Base-by-base conservation (phyloP, 2,888 invertebrate genomes). In the Schizotus pectinicornis region DNA sequence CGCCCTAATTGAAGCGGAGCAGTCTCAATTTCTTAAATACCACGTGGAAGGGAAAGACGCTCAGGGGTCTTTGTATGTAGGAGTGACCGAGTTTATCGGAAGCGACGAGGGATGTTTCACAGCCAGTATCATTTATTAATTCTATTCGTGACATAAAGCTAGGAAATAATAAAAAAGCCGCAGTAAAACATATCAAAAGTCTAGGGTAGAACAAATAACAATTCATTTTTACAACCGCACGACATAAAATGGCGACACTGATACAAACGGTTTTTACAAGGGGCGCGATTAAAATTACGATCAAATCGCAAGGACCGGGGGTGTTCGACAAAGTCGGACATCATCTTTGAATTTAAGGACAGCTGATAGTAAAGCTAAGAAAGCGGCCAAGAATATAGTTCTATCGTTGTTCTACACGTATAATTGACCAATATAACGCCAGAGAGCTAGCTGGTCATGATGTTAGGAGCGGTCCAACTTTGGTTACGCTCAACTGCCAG, bases 111-210 rank as follows among this genome's bases (percentile, higher is more conserved):
- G 7, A 30, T 7, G 22, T 13, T 8, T 13, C 8, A 3, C 12
- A 2, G 39, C 3, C 11, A 8, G 36, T 48, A 55, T 55, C 43
- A 45, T 56, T 56, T 56, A 56, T 56, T 56, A 56, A 56, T 56
- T 49, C 45, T 47, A 14, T 39, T 45, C 22, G 36, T 46, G 53
- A 32, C 39, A 47, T 47, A 54, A 54, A 54, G 46, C 47, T 38
- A 38, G 41, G 32, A 38, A 47, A 54, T 47, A 54, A 54, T 54
- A 54, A 54, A 54, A 42, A 39, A 8, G 22, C 11, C 14, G 39
- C 47, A 36, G 46, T 53, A 53, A 46, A 54, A 54, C 47, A 49
- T 49, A 43, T 32, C 43, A 31, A 14, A 43, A 48, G 31, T 43
- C 43, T 30, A 9, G 35, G 8, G 36, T 7, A 14, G 52, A 11